phyloP scores from a whole-genome alignment of 2,113 vertebrate genomes.

The Bostrychus sinensis region DNA sequence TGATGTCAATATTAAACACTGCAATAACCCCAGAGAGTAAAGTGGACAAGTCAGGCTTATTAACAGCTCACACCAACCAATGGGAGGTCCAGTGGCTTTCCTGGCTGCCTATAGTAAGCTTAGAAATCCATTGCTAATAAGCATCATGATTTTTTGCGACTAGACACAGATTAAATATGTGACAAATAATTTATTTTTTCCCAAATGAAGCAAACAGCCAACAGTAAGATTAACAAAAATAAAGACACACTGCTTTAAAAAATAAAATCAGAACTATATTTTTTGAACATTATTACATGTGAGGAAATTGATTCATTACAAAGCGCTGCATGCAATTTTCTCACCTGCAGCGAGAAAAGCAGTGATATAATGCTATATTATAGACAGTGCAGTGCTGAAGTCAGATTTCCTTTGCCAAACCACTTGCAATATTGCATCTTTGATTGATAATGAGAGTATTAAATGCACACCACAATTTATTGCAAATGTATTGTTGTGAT shows the following conservation, averaged over 20 bases:
- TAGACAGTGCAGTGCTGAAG: background rate
- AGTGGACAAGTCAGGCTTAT: conserved; percentile 59
- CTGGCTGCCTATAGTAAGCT: conserved; percentile 29
- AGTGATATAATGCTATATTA: too few species aligned
- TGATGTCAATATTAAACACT: conserved; percentile 73
- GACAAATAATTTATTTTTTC: conserved; percentile 32
- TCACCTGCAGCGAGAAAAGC: background rate
- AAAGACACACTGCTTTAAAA: background rate
- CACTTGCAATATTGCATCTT: background rate
- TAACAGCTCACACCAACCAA: conserved; percentile 42
- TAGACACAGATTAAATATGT: conserved; percentile 41
- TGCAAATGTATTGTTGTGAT: background rate
- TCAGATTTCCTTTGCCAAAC: background rate
- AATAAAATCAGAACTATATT: background rate
- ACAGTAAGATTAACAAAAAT: background rate
- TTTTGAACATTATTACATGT: background rate
- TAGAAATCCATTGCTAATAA: conserved; percentile 42
- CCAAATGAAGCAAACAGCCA: background rate
- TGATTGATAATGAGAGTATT: background rate
- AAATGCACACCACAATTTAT: conserved; percentile 15
- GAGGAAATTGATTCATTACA: conserved; percentile 30
- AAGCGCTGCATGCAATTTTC: conserved; percentile 9
- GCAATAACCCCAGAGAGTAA: conserved; percentile 42
- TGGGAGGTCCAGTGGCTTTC: conserved; percentile 36
- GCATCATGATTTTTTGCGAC: conserved; percentile 16